phyloP scores from a whole-genome alignment of 2,888 invertebrate genomes.

The Zonitis immaculata region DNA sequence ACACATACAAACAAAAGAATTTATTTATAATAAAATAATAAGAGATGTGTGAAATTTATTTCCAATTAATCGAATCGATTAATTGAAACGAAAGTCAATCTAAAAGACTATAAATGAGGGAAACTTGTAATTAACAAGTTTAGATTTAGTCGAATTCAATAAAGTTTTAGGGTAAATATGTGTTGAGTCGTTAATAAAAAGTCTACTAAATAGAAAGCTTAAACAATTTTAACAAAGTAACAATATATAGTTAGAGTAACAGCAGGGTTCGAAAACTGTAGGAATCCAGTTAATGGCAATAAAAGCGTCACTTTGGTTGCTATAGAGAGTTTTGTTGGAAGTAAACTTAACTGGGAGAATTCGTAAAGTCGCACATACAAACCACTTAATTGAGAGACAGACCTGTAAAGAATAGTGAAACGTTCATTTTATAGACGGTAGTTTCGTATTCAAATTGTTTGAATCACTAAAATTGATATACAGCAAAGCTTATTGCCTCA shows the following conservation, averaged over 20 bases:
- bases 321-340: constrained; percentile 8
- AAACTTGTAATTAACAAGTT: no score
- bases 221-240: constrained; percentile 17
- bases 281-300: constrained; percentile 19
- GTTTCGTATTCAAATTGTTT: no score
- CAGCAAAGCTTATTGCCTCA: no score
- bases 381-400: no score
- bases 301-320: constrained; percentile 13
- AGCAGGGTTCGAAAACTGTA: constrained; percentile 10
- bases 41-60: not conserved
- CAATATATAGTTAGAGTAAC: constrained; percentile 16
- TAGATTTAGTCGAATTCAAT: no score
- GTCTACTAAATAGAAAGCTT: constrained; percentile 13
- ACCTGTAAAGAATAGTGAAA: no score
- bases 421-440: no score
- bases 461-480: no score
- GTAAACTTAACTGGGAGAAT: not conserved
- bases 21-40: no score
- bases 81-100: not conserved
- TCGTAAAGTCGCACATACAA: not conserved
- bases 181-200: constrained; percentile 7
- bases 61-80: not conserved
- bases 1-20: no score
- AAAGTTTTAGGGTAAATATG: not conserved
- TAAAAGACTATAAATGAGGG: not conserved